A percentile compares a stretch with the other conserved stretches of the same genome.
phyloP scores from a whole-genome alignment of 2,797 vertebrate species.

The Peromyscus attwateri region DNA sequence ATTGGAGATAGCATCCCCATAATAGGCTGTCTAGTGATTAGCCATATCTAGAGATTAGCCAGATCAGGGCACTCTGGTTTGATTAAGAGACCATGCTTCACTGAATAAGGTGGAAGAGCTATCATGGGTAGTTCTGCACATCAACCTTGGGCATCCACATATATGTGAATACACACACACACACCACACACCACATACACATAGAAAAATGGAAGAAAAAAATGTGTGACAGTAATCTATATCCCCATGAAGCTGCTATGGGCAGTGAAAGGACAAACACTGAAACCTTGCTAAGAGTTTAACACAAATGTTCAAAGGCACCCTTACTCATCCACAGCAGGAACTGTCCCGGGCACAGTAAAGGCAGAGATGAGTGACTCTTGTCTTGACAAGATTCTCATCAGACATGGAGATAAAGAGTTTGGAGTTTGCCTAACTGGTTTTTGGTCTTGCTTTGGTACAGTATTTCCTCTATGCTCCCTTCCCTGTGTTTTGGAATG shows the following conservation, averaged over 20 bases:
- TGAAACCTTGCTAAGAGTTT: too few relatives aligned
- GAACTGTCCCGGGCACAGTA: neutral
- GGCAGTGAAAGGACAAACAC: neutral
- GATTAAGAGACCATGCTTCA: neutral
- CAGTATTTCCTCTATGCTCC: too few relatives aligned
- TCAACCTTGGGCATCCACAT: neutral
- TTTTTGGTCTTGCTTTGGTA: too few relatives aligned
- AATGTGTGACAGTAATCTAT: neutral
- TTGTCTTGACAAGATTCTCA: neutral
- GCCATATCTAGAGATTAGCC: neutral
- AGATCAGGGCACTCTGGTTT: neutral
- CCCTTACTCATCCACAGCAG: neutral
- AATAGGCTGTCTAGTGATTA: too few relatives aligned
- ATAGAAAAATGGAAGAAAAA: neutral
- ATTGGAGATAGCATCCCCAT: neutral
- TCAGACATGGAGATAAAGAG: too few relatives aligned
- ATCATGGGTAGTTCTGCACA: neutral
- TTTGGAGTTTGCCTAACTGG: too few relatives aligned
- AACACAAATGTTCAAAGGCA: neutral
- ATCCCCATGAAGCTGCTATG: too few relatives aligned
- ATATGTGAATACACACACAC: neutral
- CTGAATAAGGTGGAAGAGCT: neutral
- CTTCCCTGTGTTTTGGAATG: too few relatives aligned
- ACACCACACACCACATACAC: neutral
- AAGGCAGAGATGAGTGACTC: neutral